Evolutionary conservation across 2,888 invertebrate genomes (phyloP).

Genomic region (Drosophila tripunctata): DNA sequence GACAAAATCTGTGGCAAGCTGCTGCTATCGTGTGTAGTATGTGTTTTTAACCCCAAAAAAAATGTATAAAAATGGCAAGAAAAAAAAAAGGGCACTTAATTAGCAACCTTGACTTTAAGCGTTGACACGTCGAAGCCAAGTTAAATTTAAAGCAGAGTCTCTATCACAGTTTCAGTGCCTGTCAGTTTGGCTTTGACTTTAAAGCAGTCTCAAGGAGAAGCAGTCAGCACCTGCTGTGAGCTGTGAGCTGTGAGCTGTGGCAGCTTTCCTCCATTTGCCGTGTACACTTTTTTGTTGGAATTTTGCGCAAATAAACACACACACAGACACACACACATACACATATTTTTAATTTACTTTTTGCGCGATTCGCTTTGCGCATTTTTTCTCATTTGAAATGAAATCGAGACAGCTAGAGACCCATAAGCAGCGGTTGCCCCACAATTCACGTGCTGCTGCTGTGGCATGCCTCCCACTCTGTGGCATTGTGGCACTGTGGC

Average conservation of each 20-base stretch:
- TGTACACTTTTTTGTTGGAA: conserved; percentile 48
- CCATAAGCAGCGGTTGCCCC: conserved; percentile 63
- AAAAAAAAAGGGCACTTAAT: conserved; percentile 61
- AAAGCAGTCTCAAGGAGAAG: conserved; percentile 32
- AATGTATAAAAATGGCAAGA: conserved; percentile 9
- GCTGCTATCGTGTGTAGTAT: conserved; percentile 33
- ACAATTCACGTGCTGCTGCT: conserved; percentile 52
- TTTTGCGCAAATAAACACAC: conserved; percentile 72
- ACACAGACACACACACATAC: conserved; percentile 37
- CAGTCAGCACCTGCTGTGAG: conserved; percentile 18
- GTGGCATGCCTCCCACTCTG: not conserved
- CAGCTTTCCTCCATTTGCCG: conserved; percentile 39
- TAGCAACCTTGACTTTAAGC: conserved; percentile 74
- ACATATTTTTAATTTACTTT: conserved; percentile 79
- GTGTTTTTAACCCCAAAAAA: conserved; percentile 33
- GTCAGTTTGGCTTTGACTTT: too few relatives aligned
- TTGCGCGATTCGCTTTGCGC: conserved; percentile 51
- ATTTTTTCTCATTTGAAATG: conserved; percentile 70
- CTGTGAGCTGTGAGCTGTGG: conserved; percentile 8
- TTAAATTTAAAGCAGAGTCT: conserved; percentile 33
- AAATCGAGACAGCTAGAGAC: conserved; percentile 76
- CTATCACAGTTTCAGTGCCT: conserved; percentile 2
- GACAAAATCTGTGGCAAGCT: conserved; percentile 43
- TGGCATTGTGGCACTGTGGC: not conserved
- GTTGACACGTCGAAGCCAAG: conserved; percentile 18